Base-by-base conservation (phyloP, 2,888 invertebrate species). In the Diarsia rubi region DNA sequence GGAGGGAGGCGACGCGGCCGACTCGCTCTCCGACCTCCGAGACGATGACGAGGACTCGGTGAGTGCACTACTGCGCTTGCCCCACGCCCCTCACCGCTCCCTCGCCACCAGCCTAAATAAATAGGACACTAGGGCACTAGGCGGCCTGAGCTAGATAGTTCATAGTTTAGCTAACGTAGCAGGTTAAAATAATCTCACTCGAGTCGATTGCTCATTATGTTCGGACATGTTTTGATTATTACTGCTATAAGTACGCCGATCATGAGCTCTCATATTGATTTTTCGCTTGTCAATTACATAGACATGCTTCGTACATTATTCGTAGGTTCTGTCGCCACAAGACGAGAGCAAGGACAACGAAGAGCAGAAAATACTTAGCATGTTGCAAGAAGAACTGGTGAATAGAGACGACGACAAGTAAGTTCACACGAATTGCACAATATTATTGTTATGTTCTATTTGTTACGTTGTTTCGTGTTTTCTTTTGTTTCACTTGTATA, bases 381-480 rank as follows among this genome's bases (percentile, higher is more conserved):
- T 96, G 96, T 97, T 99, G 88, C 97, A 98, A 89, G 98, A 98
- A 92, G 99, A 99, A 93, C 97, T 99, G 75, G 98, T 98, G 85
- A 98, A 98, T 92, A 97, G 98, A 90, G 98, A 99, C 94, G 98
- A 98, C 69, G 98, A 98, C 94, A 98, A 97, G 98, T 98, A 97
- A 97, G 95, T 95, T 75, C 63, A 73, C 85, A 83, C 81, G 81
- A 83, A 70, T 78, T 84, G 72, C 77, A 83, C 79, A 79, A 83
- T 86, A 77, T 75, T 74, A 78, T 75, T 79, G 67, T 71, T 65
- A 45, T 62, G 31, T 67, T 69, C 69, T 81, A 66, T 78, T 71
- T 73, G 49, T 79, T 44, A 75, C 52, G 27, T 70, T 52, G 52
- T 75, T 62, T 68, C 31, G 64, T 60, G 21, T 62, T 67, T 59